phyloP scores from a whole-genome alignment of 2,888 invertebrate genomes.

The Cantharis rustica region DNA sequence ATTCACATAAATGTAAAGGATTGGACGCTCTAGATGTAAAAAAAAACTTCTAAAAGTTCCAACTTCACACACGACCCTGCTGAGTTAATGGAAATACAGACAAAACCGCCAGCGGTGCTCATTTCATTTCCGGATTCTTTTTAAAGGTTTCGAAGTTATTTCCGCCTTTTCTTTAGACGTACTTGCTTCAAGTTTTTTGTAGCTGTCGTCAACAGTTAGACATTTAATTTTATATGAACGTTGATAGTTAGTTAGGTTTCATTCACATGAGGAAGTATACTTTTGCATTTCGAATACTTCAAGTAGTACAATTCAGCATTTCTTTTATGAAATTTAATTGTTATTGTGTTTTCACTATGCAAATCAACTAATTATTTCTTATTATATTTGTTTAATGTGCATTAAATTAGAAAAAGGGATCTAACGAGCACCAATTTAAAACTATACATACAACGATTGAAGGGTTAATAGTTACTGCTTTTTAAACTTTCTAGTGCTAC shows the following conservation, averaged over 20 bases:
- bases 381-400: not conserved
- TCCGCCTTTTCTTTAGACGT: conserved; percentile 27
- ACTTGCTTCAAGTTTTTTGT: conserved; percentile 20
- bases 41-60: conserved; percentile 22
- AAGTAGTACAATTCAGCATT: not conserved
- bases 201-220: conserved; percentile 22
- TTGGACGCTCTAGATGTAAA: conserved; percentile 13
- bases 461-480: not conserved
- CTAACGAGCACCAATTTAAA: not conserved
- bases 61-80: conserved; percentile 27
- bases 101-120: conserved; percentile 35
- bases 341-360: not conserved
- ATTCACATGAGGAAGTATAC: not conserved
- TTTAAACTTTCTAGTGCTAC: not conserved
- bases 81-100: conserved; percentile 37
- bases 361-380: not conserved
- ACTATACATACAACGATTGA: not conserved
- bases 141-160: conserved; percentile 34
- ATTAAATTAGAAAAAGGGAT: not conserved
- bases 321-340: not conserved
- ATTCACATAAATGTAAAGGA: conserved; percentile 2
- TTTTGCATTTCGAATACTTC: not conserved
- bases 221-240: conserved; percentile 15
- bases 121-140: conserved; percentile 37
- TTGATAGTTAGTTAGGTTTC: conserved; percentile 3